Base-by-base conservation (phyloP, 2,797 vertebrate species). In the Masticophis lateralis region DNA sequence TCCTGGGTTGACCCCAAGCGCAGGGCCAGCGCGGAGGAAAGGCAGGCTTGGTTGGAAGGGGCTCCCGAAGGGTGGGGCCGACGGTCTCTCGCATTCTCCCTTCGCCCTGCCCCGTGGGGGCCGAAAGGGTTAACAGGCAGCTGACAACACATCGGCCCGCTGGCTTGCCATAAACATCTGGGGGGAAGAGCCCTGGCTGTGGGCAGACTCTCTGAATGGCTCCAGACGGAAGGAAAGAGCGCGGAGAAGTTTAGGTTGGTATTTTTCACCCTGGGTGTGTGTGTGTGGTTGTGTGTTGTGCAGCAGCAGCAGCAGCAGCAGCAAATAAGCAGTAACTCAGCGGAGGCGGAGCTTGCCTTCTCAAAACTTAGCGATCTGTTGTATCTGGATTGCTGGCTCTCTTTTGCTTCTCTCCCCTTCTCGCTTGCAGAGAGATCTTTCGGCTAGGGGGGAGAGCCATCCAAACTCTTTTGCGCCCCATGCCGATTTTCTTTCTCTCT, bases 91-190 rank as follows among this genome's bases (percentile, higher is more conserved):
- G 87, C 47, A n/a, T 4, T 16, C 28, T 16, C 28, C n/a, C 7
- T 18, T n/a, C 28, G 16, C 37, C 37, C 56, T 83, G 10, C 66
- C 60, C 92, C 8, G 11, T 28, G 37, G 16, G 79, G 18, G 92
- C 89, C 53, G 25, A 87, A 74, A 69, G 90, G 53, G 69, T 93
- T 89, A 60, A 57, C 47, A 10, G 60, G 51, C 61, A 6, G 66
- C 69, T 66, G 87, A 86, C 94, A 94, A 59, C 94, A 59, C 94
- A 20, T 86, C 94, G 74, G 90, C 57, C 55, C 37, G 91, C 88
- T 28, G 88, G 28, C 57, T n/a, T 69, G 10, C 59, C 60, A 27
- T 88, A 12, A 32, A 87, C 93, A 94, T 93, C 92, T 94, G 90
- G 88, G 57, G 27, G 43, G 55, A 27, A 57, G 89, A 55, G 89